Percentiles rank a stretch among this genome's conserved stretches.
Conservation (phyloP, 2,888 invertebrate species). For the Drosophila atroscutellata region DNA sequence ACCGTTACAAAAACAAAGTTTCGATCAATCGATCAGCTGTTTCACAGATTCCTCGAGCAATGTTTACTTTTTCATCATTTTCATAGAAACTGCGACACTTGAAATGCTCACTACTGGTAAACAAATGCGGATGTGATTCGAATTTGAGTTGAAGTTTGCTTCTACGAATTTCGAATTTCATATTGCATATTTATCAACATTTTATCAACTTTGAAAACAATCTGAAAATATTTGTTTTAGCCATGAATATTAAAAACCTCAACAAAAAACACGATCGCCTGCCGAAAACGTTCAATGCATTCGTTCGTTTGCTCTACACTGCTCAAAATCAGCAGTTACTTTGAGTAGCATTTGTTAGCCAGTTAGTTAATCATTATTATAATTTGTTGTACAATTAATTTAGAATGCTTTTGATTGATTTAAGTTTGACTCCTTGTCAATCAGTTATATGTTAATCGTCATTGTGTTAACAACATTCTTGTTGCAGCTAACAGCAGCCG, state of each 20-base stretch:
- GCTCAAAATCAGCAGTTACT: not conserved
- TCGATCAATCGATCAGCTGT: slow-evolving; percentile 31
- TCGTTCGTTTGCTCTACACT: not conserved
- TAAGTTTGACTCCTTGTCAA: not conserved
- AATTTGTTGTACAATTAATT: not conserved
- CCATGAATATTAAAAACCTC: not conserved
- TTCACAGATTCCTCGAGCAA: not conserved
- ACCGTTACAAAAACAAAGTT: slow-evolving; percentile 9
- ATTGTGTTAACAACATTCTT: not conserved
- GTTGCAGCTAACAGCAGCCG: slow-evolving; percentile 37
- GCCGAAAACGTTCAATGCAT: not conserved
- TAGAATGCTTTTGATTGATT: not conserved
- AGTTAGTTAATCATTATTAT: not conserved
- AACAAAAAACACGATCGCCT: not conserved
- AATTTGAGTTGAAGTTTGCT: not conserved
- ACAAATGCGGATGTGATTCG: not conserved
- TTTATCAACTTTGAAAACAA: not conserved
- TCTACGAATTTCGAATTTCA: not conserved
- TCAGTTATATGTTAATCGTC: not conserved
- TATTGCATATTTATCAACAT: not conserved
- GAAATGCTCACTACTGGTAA: not conserved
- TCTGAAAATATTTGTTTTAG: not conserved
- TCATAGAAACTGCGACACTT: slow-evolving; percentile 32
- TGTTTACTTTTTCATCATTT: not conserved
- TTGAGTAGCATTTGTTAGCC: not conserved